Percentiles rank a stretch among this genome's conserved stretches.
These are phyloP conservation scores for Apodemia mormo DNA, from an alignment of 2,888 invertebrate genomes.

Conservation along the genomic window DNA sequence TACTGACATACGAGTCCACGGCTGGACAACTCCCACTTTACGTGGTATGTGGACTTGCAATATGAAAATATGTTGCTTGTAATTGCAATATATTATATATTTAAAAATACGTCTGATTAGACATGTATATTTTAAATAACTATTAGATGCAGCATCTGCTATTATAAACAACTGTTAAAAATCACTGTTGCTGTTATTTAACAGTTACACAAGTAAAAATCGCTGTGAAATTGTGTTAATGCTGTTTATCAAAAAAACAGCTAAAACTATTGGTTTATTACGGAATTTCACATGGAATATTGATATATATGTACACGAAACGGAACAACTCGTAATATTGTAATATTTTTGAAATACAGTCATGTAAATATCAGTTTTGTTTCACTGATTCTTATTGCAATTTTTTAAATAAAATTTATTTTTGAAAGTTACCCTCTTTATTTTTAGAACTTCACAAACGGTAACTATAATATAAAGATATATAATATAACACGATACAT, in stretches of 20 bases:
- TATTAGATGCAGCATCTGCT: not conserved
- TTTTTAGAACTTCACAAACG: too few relatives aligned
- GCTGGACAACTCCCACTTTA: too few relatives aligned
- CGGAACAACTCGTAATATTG: constrained; percentile 7
- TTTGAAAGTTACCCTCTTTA: not conserved
- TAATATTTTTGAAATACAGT: constrained; percentile 17
- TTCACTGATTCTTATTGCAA: constrained; percentile 11
- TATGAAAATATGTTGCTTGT: too few relatives aligned
- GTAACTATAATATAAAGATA: too few relatives aligned
- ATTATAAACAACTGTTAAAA: not conserved
- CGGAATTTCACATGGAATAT: not conserved
- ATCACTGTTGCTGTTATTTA: not conserved
- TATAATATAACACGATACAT: too few relatives aligned
- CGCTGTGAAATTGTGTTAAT: not conserved
- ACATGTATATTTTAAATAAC: not conserved
- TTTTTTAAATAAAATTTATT: too few relatives aligned
- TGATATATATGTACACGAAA: not conserved
- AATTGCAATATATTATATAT: too few relatives aligned
- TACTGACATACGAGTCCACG: too few relatives aligned
- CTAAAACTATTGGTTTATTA: not conserved
- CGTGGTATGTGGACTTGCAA: too few relatives aligned
- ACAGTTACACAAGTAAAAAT: not conserved
- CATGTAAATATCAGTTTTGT: constrained; percentile 13
- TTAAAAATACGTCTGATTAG: not conserved
- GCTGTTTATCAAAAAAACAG: too few relatives aligned